phyloP scores from a whole-genome alignment of 2,113 vertebrate species.

The Cottus gobio region DNA sequence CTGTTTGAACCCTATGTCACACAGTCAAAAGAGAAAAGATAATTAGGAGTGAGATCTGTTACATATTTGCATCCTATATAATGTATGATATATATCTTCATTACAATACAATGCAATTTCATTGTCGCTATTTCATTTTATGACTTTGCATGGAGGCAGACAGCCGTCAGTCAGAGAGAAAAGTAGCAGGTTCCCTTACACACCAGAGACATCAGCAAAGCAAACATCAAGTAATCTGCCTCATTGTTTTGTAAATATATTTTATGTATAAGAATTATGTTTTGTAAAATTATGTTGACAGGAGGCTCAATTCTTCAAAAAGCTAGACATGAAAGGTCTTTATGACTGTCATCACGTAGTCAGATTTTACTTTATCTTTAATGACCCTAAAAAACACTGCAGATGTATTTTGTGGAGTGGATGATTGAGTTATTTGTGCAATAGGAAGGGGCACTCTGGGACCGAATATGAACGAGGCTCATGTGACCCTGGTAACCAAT shows the following conservation, averaged over 20 bases:
- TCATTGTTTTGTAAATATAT: background rate
- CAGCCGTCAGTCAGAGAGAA: background rate
- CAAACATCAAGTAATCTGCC: background rate
- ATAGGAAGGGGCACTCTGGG: background rate
- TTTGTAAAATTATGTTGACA: background rate
- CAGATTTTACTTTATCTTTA: too few species aligned
- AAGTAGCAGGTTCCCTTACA: too few species aligned
- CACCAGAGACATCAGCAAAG: too few species aligned
- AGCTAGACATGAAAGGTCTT: too few species aligned
- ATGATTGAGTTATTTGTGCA: background rate
- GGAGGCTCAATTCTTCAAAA: background rate
- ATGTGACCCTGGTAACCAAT: background rate
- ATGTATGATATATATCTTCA: too few species aligned
- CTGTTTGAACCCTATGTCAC: too few species aligned
- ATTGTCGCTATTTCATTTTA: background rate
- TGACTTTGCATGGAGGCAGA: background rate
- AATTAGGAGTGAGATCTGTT: too few species aligned
- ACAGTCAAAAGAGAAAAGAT: too few species aligned
- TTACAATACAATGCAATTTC: too few species aligned
- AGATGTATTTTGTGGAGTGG: background rate
- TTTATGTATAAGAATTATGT: background rate
- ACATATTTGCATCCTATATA: too few species aligned
- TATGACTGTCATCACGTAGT: background rate
- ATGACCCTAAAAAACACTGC: too few species aligned
- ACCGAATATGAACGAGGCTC: background rate